These are phyloP conservation scores for Brachionus manjavacas DNA, from an alignment of 1,140 invertebrate genomes.

Conservation along the genomic window DNA sequence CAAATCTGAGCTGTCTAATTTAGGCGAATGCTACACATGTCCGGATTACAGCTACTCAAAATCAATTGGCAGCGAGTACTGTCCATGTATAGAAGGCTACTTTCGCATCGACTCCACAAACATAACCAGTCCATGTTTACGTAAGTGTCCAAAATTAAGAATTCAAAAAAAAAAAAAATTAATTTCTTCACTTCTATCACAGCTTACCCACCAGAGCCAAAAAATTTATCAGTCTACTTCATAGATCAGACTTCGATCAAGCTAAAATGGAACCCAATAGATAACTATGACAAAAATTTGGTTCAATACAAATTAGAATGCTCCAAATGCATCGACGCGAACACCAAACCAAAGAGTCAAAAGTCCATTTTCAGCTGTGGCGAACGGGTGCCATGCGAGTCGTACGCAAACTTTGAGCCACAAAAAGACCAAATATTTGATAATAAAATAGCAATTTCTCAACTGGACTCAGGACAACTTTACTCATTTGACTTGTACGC, in stretches of 20 bases:
- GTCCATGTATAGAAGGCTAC: constrained; percentile 20
- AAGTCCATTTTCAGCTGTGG: not conserved
- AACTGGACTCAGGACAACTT: not conserved
- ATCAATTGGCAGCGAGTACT: not conserved
- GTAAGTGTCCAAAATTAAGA: not conserved
- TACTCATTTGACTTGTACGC: constrained; percentile 33
- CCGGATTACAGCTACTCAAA: constrained; percentile 21
- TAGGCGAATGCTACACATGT: not conserved
- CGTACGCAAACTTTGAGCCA: not conserved
- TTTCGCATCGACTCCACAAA: not conserved
- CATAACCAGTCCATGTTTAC: not conserved
- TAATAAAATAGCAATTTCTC: not conserved
- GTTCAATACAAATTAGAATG: constrained; percentile 37
- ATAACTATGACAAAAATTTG: constrained; percentile 21
- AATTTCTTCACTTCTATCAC: not conserved
- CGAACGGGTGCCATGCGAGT: not conserved
- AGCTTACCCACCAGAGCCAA: constrained; percentile 27
- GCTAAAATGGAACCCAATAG: constrained; percentile 8
- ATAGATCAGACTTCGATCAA: constrained; percentile 29
- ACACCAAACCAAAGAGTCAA: not conserved
- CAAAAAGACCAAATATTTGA: constrained; percentile 8
- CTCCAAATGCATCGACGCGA: not conserved
- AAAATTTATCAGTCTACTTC: constrained; percentile 30
- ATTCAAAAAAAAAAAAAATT: not conserved
- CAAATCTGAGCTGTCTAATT: not conserved